A percentile compares a stretch with the other conserved stretches of the same genome.
Evolutionary conservation across 2,797 vertebrate genomes (phyloP).

Genomic region (Hoplostethus mediterraneus): DNA sequence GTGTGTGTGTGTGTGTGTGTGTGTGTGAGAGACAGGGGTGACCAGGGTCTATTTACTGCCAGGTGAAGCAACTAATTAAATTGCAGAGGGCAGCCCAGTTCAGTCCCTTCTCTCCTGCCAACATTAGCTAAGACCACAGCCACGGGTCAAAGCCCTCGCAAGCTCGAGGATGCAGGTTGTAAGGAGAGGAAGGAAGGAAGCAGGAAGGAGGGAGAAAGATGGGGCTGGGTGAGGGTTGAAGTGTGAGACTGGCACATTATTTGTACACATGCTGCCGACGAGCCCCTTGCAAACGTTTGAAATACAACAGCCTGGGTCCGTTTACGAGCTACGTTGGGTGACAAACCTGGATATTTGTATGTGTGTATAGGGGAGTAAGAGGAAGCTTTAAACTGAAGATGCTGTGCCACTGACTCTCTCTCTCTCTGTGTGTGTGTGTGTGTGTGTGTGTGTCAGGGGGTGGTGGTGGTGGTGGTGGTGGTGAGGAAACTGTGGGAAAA

Average conservation of each 20-base stretch:
- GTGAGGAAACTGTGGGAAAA: conserved; percentile 71
- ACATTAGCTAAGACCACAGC: conserved; percentile 47
- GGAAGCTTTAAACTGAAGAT: conserved; percentile 47
- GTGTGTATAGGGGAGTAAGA: conserved; percentile 1
- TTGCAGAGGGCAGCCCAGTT: conserved; percentile 37
- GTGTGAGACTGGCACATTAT: conserved; percentile 2
- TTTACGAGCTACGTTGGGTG: background rate
- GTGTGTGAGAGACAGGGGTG: conserved; percentile 6
- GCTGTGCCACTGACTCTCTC: conserved; percentile 68
- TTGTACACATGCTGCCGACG: background rate
- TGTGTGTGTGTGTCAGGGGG: conserved; percentile 45
- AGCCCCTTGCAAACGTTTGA: background rate
- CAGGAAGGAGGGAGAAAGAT: conserved; percentile 4
- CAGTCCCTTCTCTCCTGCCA: conserved; percentile 24
- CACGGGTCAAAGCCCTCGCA: conserved; percentile 39
- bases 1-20: conserved; percentile 4
- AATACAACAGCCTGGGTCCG: conserved; percentile 4
- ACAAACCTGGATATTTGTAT: background rate
- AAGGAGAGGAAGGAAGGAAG: conserved; percentile 14
- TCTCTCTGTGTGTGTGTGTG: conserved; percentile 17
- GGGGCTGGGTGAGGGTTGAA: background rate
- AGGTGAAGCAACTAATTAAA: conserved; percentile 70
- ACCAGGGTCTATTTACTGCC: conserved; percentile 58
- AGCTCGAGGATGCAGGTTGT: conserved; percentile 19
- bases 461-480: conserved; percentile 26